Evolutionary conservation across 1,140 invertebrate species (phyloP), one percentile per base, ranked within the genome.

Genomic region (Drosophila sucinea): DNA sequence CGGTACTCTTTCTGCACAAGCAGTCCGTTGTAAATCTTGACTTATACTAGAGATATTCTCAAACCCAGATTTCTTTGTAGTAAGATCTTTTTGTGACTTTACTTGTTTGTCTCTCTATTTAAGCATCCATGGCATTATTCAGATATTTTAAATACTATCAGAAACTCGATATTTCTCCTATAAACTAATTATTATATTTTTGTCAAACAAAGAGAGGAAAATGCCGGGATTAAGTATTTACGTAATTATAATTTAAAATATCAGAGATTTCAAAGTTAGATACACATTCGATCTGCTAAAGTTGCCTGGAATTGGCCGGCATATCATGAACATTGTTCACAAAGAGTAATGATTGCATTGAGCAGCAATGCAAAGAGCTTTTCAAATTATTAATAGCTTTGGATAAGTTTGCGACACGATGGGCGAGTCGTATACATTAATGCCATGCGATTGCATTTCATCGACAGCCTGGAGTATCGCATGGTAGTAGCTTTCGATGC

Each of bases 391-490:
- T 7, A 7, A 8, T 27, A n/a, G 23, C 47, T 17, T 33, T 57
- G 29, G 30, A 33, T 6, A 11, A 57, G 4, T 32, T 32, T 11
- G 54, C 10, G 27, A 56, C 4, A 30, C 5, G 4, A 17, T 4
- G 44, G 44, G 11, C 44, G n/a, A 57, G 5, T 17, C 29, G 17
- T 23, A n/a, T 17, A 32, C 23, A 17, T 17, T 17, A 23, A n/a
- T 33, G 55, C n/a, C 11, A 32, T 17, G n/a, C 4, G 11, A 17
- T 32, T 57, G 29, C 55, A 57, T 32, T 11, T 58, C 23, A 1
- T 74, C 23, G n/a, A 76, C 71, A 1, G 73, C 73, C 2, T 41
- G n/a, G 7, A 25, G 38, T 23, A 76, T 73, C 7, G 74, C 32
- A 30, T 62, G 10, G 3, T 35, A 74, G 54, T 74, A 65, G 10